Evolutionary conservation across 2,888 invertebrate genomes (phyloP).

Genomic region (Cacoxenus indagator): DNA sequence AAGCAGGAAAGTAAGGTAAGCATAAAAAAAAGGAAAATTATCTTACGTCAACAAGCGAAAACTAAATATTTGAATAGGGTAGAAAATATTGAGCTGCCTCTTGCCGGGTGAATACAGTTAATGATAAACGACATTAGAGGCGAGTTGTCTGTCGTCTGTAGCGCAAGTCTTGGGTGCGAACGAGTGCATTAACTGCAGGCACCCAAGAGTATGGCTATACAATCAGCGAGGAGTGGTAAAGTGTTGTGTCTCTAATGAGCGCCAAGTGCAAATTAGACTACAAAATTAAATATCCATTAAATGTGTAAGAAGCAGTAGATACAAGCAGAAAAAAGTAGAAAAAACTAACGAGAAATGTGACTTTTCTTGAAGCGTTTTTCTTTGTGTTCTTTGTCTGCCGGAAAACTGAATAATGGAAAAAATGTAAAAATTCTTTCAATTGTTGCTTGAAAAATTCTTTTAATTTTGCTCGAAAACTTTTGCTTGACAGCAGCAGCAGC

Average conservation of each 20-base stretch:
- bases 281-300: conserved; percentile 23
- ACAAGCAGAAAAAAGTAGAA: neutral
- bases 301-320: too few species aligned
- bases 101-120: conserved; percentile 28
- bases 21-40: conserved; percentile 41
- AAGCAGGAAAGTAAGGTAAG: conserved; percentile 4
- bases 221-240: neutral
- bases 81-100: conserved; percentile 33
- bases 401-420: too few species aligned
- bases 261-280: conserved; percentile 22
- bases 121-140: conserved; percentile 62
- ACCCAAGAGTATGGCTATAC: too few species aligned
- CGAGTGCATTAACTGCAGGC: conserved; percentile 1
- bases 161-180: neutral
- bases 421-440: too few species aligned
- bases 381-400: too few species aligned
- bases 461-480: too few species aligned
- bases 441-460: too few species aligned
- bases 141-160: neutral
- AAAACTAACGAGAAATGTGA: neutral
- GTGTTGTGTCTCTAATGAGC: conserved; percentile 18
- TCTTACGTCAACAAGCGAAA: conserved; percentile 55
- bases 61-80: conserved; percentile 13
- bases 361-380: too few species aligned
- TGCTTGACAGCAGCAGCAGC: too few species aligned